These are phyloP conservation scores for Eudemis profundana DNA, from an alignment of 2,888 invertebrate genomes.

Conservation along the genomic window DNA sequence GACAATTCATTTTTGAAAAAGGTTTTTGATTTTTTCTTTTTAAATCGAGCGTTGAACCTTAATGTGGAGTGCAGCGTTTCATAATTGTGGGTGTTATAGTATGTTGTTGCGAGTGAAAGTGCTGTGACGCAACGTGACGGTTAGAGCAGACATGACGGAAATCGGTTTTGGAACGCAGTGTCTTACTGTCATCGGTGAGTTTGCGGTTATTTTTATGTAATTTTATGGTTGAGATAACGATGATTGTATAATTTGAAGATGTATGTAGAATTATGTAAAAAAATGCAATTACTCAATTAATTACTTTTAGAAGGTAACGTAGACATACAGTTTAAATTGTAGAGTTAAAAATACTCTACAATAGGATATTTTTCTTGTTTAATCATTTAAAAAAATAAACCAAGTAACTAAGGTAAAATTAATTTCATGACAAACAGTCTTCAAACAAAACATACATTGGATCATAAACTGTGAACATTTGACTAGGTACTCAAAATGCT, in stretches of 20 bases:
- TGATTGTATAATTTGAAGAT: background rate
- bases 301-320: background rate
- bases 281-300: background rate
- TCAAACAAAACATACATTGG: too few relatives aligned
- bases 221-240: conserved; percentile 15
- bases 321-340: too few relatives aligned
- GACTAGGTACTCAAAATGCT: too few relatives aligned
- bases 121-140: conserved; percentile 81
- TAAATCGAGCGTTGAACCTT: conserved; percentile 71
- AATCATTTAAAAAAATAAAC: too few relatives aligned
- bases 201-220: conserved; percentile 47
- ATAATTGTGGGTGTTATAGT: conserved; percentile 64
- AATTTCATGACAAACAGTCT: too few relatives aligned
- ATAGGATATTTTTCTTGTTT: too few relatives aligned
- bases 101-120: conserved; percentile 80
- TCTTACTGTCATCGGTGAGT: conserved; percentile 76
- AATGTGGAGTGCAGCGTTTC: conserved; percentile 66
- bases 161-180: conserved; percentile 72
- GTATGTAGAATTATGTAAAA: background rate
- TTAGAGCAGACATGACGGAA: conserved; percentile 77
- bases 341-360: too few relatives aligned
- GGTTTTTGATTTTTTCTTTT: conserved; percentile 56
- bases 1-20: conserved; percentile 46
- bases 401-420: too few relatives aligned
- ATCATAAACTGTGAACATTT: too few relatives aligned